Evolutionary conservation across 1,140 invertebrate genomes (phyloP), one percentile per base, ranked within the genome.

Genomic region (Brachystomella parvula): DNA sequence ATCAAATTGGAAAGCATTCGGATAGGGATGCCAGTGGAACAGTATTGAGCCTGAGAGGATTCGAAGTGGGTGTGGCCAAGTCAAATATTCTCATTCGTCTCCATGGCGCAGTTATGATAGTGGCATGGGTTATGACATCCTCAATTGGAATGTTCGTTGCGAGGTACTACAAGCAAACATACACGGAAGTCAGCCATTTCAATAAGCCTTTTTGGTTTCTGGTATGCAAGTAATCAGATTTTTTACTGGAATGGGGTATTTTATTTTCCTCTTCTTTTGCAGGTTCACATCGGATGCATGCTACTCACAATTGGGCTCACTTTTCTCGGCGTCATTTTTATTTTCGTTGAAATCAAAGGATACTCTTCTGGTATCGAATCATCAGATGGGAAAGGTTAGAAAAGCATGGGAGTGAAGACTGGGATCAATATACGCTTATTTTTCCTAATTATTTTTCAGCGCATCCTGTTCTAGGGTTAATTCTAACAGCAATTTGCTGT

Each of bases 161-260:
- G 1, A 83, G 93, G 72, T 96, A 96, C 77, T 96, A 88, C 80
- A 89, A 90, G 75, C 85, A 89, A 76, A 94, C 92, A 0, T 96
- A 93, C 92, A 84, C 89, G 31, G 85, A 85, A 32, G 85, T 83
- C 69, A 86, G 86, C 64, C 78, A 90, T 1, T 90, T 89, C 69
- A 89, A 89, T 68, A 92, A 94, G 76, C 93, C 96, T 78, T 84
- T 93, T 58, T 96, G 93, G 94, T 96, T 96, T 80, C 86, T 86
- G 73, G 88, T 91, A 81, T 86, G 87, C 84, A n/a, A n/a, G n/a
- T n/a, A n/a, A n/a, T n/a, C n/a, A n/a, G n/a, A n/a, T n/a, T n/a
- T n/a, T 72, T 69, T 77, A 71, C 64, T n/a, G n/a, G n/a, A n/a
- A n/a, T n/a, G n/a, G 2, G 24, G 33, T 30, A 0, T 58, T 19